These are phyloP conservation scores for Etheostoma perlongum DNA, from an alignment of 2,797 vertebrate genomes.

Conservation along the genomic window DNA sequence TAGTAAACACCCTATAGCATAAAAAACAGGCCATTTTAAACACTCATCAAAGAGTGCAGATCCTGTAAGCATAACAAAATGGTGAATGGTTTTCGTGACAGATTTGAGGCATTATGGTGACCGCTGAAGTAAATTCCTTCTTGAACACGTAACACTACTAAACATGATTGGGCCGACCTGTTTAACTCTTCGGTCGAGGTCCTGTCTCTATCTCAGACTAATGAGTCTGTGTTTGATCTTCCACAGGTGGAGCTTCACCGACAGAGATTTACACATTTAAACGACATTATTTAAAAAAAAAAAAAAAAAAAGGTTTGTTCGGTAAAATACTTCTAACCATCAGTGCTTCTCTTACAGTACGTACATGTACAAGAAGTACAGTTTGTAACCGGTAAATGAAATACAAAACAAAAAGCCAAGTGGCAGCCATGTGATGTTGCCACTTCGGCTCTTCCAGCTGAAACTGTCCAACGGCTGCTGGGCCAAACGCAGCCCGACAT, in stretches of 20 bases:
- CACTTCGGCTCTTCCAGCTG: conserved; percentile 26
- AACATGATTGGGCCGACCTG: conserved; percentile 48
- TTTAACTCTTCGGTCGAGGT: conserved; percentile 46
- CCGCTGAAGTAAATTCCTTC: conserved; percentile 64
- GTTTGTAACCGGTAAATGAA: conserved; percentile 68
- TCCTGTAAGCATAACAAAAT: conserved; percentile 45
- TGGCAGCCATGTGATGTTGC: conserved; percentile 42
- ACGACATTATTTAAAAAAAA: conserved; percentile 48
- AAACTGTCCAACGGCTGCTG: conserved; percentile 21
- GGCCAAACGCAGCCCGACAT: conserved; percentile 20
- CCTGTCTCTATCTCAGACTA: conserved; percentile 32
- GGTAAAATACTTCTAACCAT: conserved; percentile 84
- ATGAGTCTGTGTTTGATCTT: conserved; percentile 44
- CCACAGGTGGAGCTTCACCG: conserved; percentile 51
- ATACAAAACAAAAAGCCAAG: conserved; percentile 32
- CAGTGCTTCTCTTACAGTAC: conserved; percentile 81
- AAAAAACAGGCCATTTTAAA: conserved; percentile 40
- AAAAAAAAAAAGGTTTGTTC: conserved; percentile 45
- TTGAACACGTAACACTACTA: conserved; percentile 29
- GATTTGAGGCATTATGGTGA: conserved; percentile 80
- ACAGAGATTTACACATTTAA: conserved; percentile 67
- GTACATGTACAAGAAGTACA: conserved; percentile 76
- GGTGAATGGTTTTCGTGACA: conserved; percentile 74
- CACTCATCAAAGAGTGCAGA: conserved; percentile 9
- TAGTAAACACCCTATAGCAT: conserved; percentile 41